Evolutionary conservation across 2,797 vertebrate genomes (phyloP).

Genomic region (Myripristis murdjan): DNA sequence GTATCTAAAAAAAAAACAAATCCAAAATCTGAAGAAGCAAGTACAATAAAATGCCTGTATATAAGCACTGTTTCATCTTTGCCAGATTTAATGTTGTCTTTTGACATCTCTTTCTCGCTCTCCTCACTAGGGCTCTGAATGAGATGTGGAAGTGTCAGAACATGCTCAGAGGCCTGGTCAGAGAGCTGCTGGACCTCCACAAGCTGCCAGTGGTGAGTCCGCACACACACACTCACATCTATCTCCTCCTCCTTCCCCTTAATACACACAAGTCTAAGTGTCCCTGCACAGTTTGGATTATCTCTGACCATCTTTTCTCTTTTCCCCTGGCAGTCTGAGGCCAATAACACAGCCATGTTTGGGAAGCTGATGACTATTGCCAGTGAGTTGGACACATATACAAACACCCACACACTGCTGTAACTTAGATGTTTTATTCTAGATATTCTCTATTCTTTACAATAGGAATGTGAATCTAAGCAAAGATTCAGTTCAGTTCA

Average conservation of each 20-base stretch:
- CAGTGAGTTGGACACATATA: constrained; percentile 88
- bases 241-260: background rate
- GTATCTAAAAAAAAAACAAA: too few relatives aligned
- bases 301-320: constrained; percentile 31
- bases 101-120: constrained; percentile 36
- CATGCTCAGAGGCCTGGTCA: constrained; percentile 96
- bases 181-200: constrained; percentile 96
- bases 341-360: constrained; percentile 95
- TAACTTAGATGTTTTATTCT: too few relatives aligned
- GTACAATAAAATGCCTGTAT: too few relatives aligned
- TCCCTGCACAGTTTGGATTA: background rate
- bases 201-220: constrained; percentile 92
- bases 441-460: background rate
- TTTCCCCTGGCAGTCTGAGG: constrained; percentile 89
- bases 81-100: background rate
- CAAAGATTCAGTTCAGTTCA: too few relatives aligned
- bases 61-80: background rate
- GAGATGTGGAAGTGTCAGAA: constrained; percentile 99
- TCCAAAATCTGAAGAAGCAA: too few relatives aligned
- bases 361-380: constrained; percentile 98
- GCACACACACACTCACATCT: background rate
- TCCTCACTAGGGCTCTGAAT: constrained; percentile 95
- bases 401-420: background rate
- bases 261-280: background rate
- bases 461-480: too few relatives aligned